A percentile compares a stretch with the other conserved stretches of the same genome.
phyloP scores from a whole-genome alignment of 2,888 invertebrate genomes.

The Trileptium ribeirensis region DNA sequence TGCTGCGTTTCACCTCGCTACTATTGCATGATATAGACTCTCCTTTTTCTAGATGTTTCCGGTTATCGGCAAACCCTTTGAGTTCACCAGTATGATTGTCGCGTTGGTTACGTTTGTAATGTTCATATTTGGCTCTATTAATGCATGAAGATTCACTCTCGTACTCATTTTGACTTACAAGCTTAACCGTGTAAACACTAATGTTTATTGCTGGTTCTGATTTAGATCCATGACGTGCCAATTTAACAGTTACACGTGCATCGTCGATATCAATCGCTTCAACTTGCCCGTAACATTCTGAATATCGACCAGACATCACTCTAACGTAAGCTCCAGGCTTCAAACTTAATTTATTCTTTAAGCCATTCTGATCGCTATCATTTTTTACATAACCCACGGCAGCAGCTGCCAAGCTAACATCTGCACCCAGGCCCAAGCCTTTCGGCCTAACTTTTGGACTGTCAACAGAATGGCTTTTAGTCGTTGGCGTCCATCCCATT shows the following conservation, averaged over 20 bases:
- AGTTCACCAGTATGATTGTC: too few relatives aligned
- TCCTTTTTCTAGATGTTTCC: not conserved
- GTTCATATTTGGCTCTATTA: not conserved
- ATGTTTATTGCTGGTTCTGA: not conserved
- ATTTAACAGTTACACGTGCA: constrained; percentile 68
- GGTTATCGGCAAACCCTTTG: too few relatives aligned
- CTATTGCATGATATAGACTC: not conserved
- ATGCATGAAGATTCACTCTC: not conserved
- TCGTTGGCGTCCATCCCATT: constrained; percentile 64
- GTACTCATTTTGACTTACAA: not conserved
- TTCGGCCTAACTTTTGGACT: constrained; percentile 74
- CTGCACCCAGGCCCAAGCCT: constrained; percentile 87
- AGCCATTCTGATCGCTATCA: not conserved
- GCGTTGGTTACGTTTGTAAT: not conserved
- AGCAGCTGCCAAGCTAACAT: constrained; percentile 45
- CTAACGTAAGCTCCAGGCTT: constrained; percentile 25
- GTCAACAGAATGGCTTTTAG: constrained; percentile 34
- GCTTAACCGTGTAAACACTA: not conserved
- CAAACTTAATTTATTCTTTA: constrained; percentile 18
- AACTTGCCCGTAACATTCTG: constrained; percentile 31
- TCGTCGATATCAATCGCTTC: constrained; percentile 71
- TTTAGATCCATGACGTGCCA: not conserved
- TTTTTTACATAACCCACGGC: too few relatives aligned
- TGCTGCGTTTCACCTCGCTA: not conserved
- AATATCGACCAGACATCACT: constrained; percentile 16